These are phyloP conservation scores for Acipenser oxyrinchus DNA, from an alignment of 2,797 vertebrate species.

Conservation along the genomic window DNA sequence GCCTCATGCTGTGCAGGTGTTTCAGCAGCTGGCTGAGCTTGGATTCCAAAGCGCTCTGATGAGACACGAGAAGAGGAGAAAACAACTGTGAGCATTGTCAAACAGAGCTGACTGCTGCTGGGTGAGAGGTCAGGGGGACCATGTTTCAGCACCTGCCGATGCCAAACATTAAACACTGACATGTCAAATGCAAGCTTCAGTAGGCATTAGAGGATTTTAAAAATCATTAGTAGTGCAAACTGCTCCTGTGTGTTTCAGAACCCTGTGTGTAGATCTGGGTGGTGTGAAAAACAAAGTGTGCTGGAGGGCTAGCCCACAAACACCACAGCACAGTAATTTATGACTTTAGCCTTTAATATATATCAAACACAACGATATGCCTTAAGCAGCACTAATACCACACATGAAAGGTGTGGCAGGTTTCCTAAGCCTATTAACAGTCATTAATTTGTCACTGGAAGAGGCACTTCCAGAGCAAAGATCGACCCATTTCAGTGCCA, in stretches of 20 bases:
- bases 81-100: slow-evolving; percentile 22
- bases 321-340: slow-evolving; percentile 18
- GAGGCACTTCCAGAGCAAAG: no score
- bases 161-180: background rate
- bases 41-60: slow-evolving; percentile 41
- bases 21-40: slow-evolving; percentile 47
- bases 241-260: slow-evolving; percentile 25
- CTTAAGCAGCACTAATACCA: slow-evolving; percentile 15
- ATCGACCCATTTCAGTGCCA: no score
- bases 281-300: slow-evolving; percentile 25
- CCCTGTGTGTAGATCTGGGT: slow-evolving; percentile 24
- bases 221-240: slow-evolving; percentile 21
- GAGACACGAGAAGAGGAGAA: slow-evolving; percentile 22
- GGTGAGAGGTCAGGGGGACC: no score
- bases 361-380: slow-evolving; percentile 41
- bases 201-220: slow-evolving; percentile 18
- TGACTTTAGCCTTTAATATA: slow-evolving; percentile 40
- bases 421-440: no score
- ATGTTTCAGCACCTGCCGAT: slow-evolving; percentile 8
- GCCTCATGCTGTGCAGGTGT: slow-evolving; percentile 50
- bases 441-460: no score
- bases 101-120: slow-evolving; percentile 6
- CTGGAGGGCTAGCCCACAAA: slow-evolving; percentile 9
- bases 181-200: background rate
- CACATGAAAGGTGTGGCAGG: no score